Evolutionary conservation across 2,888 invertebrate species (phyloP).

Genomic region (Callyntrura guangdongensis): DNA sequence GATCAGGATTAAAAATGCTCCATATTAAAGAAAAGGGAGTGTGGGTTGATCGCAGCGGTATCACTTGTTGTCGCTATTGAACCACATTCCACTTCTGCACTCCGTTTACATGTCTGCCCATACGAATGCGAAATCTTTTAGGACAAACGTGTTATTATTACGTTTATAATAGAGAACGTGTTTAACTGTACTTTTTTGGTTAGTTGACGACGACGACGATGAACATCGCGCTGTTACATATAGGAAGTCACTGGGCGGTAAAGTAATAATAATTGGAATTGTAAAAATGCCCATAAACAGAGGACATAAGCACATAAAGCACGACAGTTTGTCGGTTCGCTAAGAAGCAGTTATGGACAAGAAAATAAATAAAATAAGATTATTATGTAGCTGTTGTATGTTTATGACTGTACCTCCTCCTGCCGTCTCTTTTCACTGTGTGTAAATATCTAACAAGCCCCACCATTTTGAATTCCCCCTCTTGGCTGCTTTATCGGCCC

Average conservation of each 20-base stretch:
- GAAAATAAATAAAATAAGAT: not conserved
- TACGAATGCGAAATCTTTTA: too few relatives aligned
- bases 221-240: not conserved
- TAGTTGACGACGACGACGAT: not conserved
- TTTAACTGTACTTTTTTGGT: constrained; percentile 10
- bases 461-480: not conserved
- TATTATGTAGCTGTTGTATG: not conserved
- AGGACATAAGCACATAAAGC: not conserved
- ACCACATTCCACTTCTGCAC: not conserved
- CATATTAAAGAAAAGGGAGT: not conserved
- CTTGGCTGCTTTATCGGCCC: constrained; percentile 16
- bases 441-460: not conserved
- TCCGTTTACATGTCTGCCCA: too few relatives aligned
- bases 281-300: constrained; percentile 4
- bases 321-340: constrained; percentile 4
- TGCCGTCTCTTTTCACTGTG: not conserved
- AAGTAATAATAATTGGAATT: not conserved
- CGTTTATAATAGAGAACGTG: not conserved
- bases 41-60: not conserved
- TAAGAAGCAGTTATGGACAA: not conserved
- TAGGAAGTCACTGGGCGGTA: not conserved
- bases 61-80: constrained; percentile 19
- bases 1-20: constrained; percentile 39
- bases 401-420: not conserved
- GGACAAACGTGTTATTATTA: too few relatives aligned